Percentiles rank a stretch among this genome's conserved stretches.
These are phyloP conservation scores for Tupaia chinensis DNA, from an alignment of 2,113 vertebrate genomes.

Conservation along the genomic window DNA sequence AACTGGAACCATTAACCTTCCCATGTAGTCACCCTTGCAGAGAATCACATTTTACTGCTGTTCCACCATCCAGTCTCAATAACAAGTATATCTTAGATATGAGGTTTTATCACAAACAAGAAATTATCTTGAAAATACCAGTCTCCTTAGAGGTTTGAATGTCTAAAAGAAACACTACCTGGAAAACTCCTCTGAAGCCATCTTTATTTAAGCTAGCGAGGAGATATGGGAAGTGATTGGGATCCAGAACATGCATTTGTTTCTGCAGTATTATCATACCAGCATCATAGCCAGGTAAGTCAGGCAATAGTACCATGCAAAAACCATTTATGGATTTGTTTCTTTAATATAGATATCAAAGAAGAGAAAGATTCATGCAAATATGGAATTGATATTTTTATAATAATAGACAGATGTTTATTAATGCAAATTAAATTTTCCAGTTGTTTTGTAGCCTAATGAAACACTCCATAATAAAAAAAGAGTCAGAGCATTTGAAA, in stretches of 20 bases:
- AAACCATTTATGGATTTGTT: not conserved
- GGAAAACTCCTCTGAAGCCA: not conserved
- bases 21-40: too few relatives aligned
- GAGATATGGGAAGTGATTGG: not conserved
- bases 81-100: too few relatives aligned
- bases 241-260: not conserved
- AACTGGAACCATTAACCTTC: too few relatives aligned
- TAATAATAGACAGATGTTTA: constrained; percentile 26
- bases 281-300: not conserved
- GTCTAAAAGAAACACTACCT: not conserved
- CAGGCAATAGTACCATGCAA: not conserved
- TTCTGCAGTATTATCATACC: not conserved
- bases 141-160: too few relatives aligned
- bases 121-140: too few relatives aligned
- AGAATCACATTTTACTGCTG: too few relatives aligned
- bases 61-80: too few relatives aligned
- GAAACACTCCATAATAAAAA: not conserved
- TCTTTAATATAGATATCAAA: not conserved
- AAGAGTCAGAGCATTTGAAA: not conserved
- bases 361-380: not conserved
- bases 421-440: not conserved
- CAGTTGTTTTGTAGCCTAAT: constrained; percentile 14
- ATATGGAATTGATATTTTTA: not conserved
- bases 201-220: constrained; percentile 2
- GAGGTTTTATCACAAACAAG: too few relatives aligned